Percentiles rank a stretch among this genome's conserved stretches.
These are phyloP conservation scores for Menidia menidia DNA, from an alignment of 2,797 vertebrate species.

Conservation along the genomic window DNA sequence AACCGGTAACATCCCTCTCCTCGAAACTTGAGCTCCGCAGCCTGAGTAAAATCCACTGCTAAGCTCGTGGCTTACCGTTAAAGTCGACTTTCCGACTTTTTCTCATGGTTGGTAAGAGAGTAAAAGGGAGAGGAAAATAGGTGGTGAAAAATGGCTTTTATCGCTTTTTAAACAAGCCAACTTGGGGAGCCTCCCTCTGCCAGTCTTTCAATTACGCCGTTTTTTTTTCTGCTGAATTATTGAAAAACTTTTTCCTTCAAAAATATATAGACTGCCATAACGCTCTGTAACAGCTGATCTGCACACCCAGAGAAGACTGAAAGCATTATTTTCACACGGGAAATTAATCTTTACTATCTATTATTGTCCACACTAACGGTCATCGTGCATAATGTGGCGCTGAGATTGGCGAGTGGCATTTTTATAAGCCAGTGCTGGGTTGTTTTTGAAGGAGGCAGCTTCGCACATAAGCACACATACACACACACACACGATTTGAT, in stretches of 20 bases:
- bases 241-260: slow-evolving; percentile 33
- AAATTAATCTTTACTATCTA: slow-evolving; percentile 28
- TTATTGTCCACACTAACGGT: slow-evolving; percentile 30
- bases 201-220: slow-evolving; percentile 45
- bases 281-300: slow-evolving; percentile 26
- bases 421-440: slow-evolving; percentile 28
- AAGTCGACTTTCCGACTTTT: slow-evolving; percentile 30
- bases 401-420: slow-evolving; percentile 41
- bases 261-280: slow-evolving; percentile 2
- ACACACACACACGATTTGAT: slow-evolving; percentile 49
- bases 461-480: slow-evolving; percentile 53
- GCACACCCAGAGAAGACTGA: slow-evolving; percentile 9
- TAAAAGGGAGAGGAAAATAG: slow-evolving; percentile 32
- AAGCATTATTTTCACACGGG: slow-evolving; percentile 7
- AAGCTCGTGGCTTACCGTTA: slow-evolving; percentile 43
- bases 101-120: slow-evolving; percentile 39
- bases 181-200: slow-evolving; percentile 47
- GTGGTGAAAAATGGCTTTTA: slow-evolving; percentile 47
- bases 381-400: slow-evolving; percentile 31
- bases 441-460: slow-evolving; percentile 66
- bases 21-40: slow-evolving; percentile 33
- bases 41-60: slow-evolving; percentile 36
- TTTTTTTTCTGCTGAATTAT: slow-evolving; percentile 39
- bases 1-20: slow-evolving; percentile 33
- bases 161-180: slow-evolving; percentile 62